Percentiles rank a stretch among this genome's conserved stretches.
Conservation (phyloP, 2,113 vertebrate species). For the Paedocypris sp. region DNA sequence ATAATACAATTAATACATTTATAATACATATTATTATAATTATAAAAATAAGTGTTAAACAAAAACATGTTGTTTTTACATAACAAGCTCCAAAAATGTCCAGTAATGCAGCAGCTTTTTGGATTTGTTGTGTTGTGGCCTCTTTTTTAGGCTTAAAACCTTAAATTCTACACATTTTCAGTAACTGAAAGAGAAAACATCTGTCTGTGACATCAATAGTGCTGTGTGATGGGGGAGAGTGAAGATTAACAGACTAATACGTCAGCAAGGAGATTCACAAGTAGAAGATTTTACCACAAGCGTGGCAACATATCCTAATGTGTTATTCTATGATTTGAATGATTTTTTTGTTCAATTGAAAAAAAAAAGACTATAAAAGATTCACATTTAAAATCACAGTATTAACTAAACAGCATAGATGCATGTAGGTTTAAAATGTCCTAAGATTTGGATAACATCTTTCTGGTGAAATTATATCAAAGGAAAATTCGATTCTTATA, state of each 20-base stretch:
- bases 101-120: conserved; percentile 3
- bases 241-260: not conserved
- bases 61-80: too few species aligned
- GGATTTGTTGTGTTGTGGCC: conserved; percentile 10
- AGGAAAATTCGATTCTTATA: too few species aligned
- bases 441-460: too few species aligned
- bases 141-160: conserved; percentile 20
- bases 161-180: conserved; percentile 14
- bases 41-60: too few species aligned
- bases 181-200: conserved; percentile 10
- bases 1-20: too few species aligned
- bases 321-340: not conserved
- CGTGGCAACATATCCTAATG: not conserved
- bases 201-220: conserved; percentile 17
- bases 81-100: not conserved
- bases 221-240: not conserved
- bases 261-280: not conserved
- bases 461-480: too few species aligned
- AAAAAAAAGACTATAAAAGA: too few species aligned
- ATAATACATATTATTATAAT: too few species aligned
- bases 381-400: too few species aligned
- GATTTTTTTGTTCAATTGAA: too few species aligned
- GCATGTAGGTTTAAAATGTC: too few species aligned
- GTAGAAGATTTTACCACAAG: not conserved
- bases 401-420: too few species aligned